Percentiles rank a stretch among this genome's conserved stretches.
These are phyloP conservation scores for Lathamus discolor DNA, from an alignment of 2,113 vertebrate species.

Conservation along the genomic window DNA sequence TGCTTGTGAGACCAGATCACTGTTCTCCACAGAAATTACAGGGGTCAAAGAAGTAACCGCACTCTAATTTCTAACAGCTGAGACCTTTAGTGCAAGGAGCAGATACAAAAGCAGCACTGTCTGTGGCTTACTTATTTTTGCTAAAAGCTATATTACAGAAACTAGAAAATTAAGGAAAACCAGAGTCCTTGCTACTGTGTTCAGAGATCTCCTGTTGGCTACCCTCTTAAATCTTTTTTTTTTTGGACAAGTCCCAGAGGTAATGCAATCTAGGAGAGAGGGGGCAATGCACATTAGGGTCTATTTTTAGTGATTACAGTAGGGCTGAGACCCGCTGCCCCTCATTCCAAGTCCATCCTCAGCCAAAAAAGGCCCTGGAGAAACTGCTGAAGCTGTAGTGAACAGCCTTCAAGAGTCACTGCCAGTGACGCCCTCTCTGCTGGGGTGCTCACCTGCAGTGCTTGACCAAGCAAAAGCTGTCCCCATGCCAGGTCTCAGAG, in stretches of 20 bases:
- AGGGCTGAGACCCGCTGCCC: background rate
- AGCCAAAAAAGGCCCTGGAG: background rate
- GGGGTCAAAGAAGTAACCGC: constrained; percentile 34
- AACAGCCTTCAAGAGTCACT: background rate
- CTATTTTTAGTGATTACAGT: constrained; percentile 40
- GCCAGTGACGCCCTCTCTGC: background rate
- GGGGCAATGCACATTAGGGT: background rate
- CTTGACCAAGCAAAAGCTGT: background rate
- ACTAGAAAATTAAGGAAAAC: constrained; percentile 20
- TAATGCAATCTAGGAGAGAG: background rate
- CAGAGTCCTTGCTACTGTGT: background rate
- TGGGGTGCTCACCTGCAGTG: background rate
- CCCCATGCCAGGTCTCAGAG: background rate
- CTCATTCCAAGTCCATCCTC: background rate
- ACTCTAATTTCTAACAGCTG: constrained; percentile 64
- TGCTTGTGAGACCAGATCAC: constrained; percentile 38
- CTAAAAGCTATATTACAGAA: background rate
- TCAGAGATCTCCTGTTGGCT: background rate
- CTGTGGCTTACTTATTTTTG: background rate
- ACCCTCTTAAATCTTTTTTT: background rate
- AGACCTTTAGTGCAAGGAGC: background rate
- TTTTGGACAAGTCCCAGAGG: background rate
- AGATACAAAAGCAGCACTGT: constrained; percentile 54
- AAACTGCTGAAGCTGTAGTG: background rate
- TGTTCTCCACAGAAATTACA: background rate